Evolutionary conservation across 2,888 invertebrate species (phyloP).

Genomic region (Oligia fasciuncula): DNA sequence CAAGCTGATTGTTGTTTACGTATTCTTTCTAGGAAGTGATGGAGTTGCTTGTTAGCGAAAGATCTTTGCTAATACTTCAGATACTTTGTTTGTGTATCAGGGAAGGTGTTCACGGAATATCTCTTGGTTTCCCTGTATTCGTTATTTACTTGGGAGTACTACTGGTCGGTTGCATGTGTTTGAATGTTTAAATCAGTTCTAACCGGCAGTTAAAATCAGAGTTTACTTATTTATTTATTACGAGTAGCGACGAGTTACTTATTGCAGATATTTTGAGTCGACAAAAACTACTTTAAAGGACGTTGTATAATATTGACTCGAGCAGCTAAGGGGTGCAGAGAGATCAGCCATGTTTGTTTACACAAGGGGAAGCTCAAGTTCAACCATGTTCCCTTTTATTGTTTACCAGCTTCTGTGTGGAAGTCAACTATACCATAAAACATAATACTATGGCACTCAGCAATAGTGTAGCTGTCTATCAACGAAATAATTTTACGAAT

Average conservation of each 20-base stretch:
- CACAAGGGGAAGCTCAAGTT: not conserved
- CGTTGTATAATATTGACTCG: slow-evolving; percentile 5
- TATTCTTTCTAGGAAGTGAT: slow-evolving; percentile 29
- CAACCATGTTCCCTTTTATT: not conserved
- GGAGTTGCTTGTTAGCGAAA: not conserved
- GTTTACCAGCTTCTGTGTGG: not conserved
- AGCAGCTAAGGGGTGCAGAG: not conserved
- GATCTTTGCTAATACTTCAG: slow-evolving; percentile 10
- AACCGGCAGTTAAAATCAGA: not conserved
- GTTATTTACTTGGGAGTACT: not conserved
- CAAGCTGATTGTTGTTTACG: slow-evolving; percentile 28
- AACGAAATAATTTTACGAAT: not conserved
- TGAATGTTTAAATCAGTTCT: not conserved
- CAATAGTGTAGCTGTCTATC: not conserved
- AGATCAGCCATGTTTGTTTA: slow-evolving; percentile 10
- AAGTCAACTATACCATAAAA: not conserved
- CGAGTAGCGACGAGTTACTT: not conserved
- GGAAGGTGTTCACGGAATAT: slow-evolving; percentile 8
- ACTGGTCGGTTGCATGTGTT: not conserved
- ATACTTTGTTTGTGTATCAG: not conserved
- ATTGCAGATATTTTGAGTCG: not conserved
- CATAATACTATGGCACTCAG: not conserved
- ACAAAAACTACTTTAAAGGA: not conserved
- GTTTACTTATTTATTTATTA: not conserved
- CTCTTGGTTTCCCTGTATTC: not conserved